Percentiles rank a stretch among this genome's conserved stretches.
phyloP scores from a whole-genome alignment of 2,797 vertebrate genomes.

The Melanotaenia boesemani region DNA sequence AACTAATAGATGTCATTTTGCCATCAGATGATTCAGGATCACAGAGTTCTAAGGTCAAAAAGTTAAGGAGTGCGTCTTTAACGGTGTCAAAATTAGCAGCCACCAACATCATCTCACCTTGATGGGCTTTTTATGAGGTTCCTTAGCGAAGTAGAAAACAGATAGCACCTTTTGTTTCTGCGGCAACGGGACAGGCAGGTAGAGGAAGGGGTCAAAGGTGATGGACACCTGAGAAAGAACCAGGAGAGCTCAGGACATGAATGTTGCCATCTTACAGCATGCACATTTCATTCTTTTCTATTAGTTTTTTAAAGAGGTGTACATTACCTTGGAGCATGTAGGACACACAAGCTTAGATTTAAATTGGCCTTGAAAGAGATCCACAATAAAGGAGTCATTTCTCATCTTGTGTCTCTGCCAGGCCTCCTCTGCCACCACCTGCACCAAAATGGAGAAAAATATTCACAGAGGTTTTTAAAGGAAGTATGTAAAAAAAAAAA shows the following conservation, averaged over 20 bases:
- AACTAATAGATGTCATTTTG: no score
- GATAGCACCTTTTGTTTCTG: slow-evolving; percentile 99
- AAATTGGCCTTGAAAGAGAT: slow-evolving; percentile 99
- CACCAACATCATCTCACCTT: slow-evolving; percentile 86
- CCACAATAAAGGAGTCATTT: slow-evolving; percentile 98
- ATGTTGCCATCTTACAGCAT: neutral
- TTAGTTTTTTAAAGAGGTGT: neutral
- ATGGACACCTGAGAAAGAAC: slow-evolving; percentile 91
- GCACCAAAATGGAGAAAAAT: neutral
- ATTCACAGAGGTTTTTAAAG: no score
- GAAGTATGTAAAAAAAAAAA: neutral
- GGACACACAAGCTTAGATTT: slow-evolving; percentile 99
- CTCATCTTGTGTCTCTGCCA: slow-evolving; percentile 99
- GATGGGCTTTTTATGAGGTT: slow-evolving; percentile 96
- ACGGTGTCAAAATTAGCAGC: neutral
- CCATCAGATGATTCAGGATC: no score
- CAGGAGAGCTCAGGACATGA: neutral
- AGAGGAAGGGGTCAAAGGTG: slow-evolving; percentile 98
- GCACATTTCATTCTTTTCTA: neutral
- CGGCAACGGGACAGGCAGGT: slow-evolving; percentile 95
- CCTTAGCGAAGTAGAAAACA: slow-evolving; percentile 95
- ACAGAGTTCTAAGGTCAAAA: no score
- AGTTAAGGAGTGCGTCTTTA: neutral
- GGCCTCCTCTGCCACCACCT: slow-evolving; percentile 98
- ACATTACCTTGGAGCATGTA: slow-evolving; percentile 93